Conservation (phyloP, 2,888 invertebrate genomes). For the Cloeon dipterum region DNA sequence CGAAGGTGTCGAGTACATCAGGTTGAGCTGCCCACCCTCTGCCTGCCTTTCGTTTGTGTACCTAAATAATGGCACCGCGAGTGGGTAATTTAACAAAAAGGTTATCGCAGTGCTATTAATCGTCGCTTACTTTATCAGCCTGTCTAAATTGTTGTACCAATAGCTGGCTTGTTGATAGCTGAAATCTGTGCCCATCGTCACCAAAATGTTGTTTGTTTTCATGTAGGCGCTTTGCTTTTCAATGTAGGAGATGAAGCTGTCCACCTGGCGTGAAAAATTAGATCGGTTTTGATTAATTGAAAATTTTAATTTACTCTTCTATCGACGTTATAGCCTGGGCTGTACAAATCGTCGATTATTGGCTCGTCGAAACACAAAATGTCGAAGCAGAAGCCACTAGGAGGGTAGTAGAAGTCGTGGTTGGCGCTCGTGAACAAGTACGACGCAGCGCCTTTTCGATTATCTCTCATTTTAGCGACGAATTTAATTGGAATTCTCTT, state of each 20-base stretch:
- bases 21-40: constrained; percentile 40
- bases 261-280: constrained; percentile 12
- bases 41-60: constrained; percentile 36
- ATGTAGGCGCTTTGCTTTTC: constrained; percentile 17
- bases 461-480: too few species aligned
- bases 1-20: constrained; percentile 67
- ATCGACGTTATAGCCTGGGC: constrained; percentile 65
- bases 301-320: constrained; percentile 27
- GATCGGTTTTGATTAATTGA: neutral
- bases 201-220: constrained; percentile 29
- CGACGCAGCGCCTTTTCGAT: constrained; percentile 16
- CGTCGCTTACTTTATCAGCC: constrained; percentile 11
- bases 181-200: constrained; percentile 45
- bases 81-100: too few species aligned
- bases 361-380: constrained; percentile 23
- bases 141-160: constrained; percentile 30
- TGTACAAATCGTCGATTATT: constrained; percentile 23
- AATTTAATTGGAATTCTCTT: neutral
- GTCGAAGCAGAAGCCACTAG: constrained; percentile 32
- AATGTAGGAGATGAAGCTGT: constrained; percentile 13
- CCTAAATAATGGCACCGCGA: constrained; percentile 19
- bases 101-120: neutral
- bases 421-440: constrained; percentile 28
- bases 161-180: constrained; percentile 26
- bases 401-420: constrained; percentile 23